Conservation (phyloP, 2,888 invertebrate species). For the Bembecia ichneumoniformis region DNA sequence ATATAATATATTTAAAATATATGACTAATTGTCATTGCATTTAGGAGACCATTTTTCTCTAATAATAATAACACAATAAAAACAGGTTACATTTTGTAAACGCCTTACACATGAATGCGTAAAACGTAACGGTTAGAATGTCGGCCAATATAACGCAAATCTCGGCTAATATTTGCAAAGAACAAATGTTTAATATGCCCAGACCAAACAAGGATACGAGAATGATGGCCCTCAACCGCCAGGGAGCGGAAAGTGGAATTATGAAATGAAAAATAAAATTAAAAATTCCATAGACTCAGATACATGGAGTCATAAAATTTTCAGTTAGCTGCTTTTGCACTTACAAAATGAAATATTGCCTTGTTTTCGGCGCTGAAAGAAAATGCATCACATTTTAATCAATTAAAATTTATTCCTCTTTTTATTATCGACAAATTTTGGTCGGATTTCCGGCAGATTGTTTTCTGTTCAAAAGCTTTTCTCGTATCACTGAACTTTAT, state of each 20-base stretch:
- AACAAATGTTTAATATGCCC: conserved; percentile 42
- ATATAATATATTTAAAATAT: no score
- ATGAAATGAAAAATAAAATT: conserved; percentile 43
- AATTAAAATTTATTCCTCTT: not conserved
- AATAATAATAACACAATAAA: no score
- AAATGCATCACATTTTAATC: not conserved
- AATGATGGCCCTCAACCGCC: conserved; percentile 24
- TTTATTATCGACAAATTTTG: no score
- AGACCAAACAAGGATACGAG: conserved; percentile 38
- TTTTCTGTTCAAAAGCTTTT: no score
- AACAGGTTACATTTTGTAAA: no score
- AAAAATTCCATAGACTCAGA: conserved; percentile 39
- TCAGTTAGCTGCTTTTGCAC: conserved; percentile 44
- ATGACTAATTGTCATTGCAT: no score
- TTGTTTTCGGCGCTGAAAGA: conserved; percentile 24
- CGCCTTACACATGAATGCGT: no score
- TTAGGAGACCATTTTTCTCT: no score
- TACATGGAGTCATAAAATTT: conserved; percentile 46
- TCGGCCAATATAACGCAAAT: conserved; percentile 27
- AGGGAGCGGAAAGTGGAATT: conserved; percentile 31
- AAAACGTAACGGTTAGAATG: conserved; percentile 10
- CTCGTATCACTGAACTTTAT: no score
- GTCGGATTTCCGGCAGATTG: no score
- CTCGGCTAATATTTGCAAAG: conserved; percentile 32
- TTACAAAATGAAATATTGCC: conserved; percentile 47